A percentile compares a stretch with the other conserved stretches of the same genome.
Evolutionary conservation across 2,888 invertebrate species (phyloP).

Genomic region (Serripes groenlandicus): DNA sequence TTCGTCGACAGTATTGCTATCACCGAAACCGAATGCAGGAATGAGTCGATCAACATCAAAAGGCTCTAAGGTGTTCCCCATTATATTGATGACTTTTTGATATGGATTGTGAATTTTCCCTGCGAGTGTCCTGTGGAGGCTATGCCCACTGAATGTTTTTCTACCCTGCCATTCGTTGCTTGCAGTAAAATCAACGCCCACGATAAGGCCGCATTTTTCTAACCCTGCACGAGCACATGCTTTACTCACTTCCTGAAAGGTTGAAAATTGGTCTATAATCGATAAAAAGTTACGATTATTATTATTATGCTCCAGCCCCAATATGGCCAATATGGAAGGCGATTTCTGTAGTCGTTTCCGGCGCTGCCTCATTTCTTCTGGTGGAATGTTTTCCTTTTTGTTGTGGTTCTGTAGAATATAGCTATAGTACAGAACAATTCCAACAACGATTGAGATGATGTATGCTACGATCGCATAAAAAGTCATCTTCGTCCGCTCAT

Average conservation of each 20-base stretch:
- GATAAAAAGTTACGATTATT: conserved; percentile 75
- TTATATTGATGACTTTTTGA: conserved; percentile 85
- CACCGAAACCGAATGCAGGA: conserved; percentile 85
- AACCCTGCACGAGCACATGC: conserved; percentile 87
- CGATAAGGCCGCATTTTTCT: conserved; percentile 87
- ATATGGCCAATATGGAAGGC: conserved; percentile 74
- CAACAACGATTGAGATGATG: conserved; percentile 78
- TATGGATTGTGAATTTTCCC: conserved; percentile 87
- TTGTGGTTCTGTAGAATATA: conserved; percentile 72
- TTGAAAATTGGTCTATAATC: conserved; percentile 84
- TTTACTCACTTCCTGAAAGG: conserved; percentile 85
- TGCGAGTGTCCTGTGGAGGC: conserved; percentile 85
- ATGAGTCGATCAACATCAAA: conserved; percentile 83
- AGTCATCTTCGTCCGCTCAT: conserved; percentile 66
- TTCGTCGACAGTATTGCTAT: conserved; percentile 80
- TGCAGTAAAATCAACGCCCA: conserved; percentile 88
- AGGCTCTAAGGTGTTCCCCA: conserved; percentile 84
- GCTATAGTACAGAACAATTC: conserved; percentile 77
- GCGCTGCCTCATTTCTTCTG: conserved; percentile 39
- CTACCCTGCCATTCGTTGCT: conserved; percentile 88
- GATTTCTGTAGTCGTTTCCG: conserved; percentile 64
- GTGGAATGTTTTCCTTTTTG: conserved; percentile 33
- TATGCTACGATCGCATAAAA: conserved; percentile 81
- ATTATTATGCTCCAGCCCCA: conserved; percentile 73
- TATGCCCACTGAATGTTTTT: conserved; percentile 86